Evolutionary conservation across 1,140 invertebrate species (phyloP).

Genomic region (Chymomyza costata): DNA sequence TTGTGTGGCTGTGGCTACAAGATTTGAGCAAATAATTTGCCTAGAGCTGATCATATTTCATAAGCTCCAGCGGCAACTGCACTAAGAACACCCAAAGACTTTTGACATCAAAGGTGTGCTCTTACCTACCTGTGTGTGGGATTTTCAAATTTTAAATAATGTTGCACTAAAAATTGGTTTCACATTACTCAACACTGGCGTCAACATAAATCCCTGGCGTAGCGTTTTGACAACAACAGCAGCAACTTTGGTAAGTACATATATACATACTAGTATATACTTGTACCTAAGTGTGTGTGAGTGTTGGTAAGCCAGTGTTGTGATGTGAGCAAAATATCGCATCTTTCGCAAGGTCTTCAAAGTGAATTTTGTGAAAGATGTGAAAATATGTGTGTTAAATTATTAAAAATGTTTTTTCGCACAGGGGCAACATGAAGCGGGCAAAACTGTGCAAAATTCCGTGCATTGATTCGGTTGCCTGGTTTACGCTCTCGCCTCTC

Average conservation of each 20-base stretch:
- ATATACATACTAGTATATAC: neutral
- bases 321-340: no score
- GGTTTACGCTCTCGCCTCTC: no score
- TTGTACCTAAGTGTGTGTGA: neutral
- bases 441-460: no score
- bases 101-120: slow-evolving; percentile 48
- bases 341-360: slow-evolving; percentile 57
- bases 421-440: neutral
- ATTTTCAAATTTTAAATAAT: slow-evolving; percentile 53
- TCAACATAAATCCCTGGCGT: slow-evolving; percentile 25
- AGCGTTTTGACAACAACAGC: slow-evolving; percentile 38
- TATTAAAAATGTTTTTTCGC: slow-evolving; percentile 64
- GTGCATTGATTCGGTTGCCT: no score
- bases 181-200: slow-evolving; percentile 60
- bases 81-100: slow-evolving; percentile 51
- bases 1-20: slow-evolving; percentile 18
- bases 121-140: neutral
- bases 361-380: slow-evolving; percentile 57
- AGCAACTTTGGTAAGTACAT: slow-evolving; percentile 17
- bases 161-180: slow-evolving; percentile 55
- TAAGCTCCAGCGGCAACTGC: slow-evolving; percentile 28
- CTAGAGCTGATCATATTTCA: slow-evolving; percentile 48
- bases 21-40: slow-evolving; percentile 23
- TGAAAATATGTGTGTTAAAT: slow-evolving; percentile 65
- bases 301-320: neutral